Percentiles rank a stretch among this genome's conserved stretches.
Evolutionary conservation across 2,888 invertebrate genomes (phyloP).

Genomic region (Harpalus rubripes): DNA sequence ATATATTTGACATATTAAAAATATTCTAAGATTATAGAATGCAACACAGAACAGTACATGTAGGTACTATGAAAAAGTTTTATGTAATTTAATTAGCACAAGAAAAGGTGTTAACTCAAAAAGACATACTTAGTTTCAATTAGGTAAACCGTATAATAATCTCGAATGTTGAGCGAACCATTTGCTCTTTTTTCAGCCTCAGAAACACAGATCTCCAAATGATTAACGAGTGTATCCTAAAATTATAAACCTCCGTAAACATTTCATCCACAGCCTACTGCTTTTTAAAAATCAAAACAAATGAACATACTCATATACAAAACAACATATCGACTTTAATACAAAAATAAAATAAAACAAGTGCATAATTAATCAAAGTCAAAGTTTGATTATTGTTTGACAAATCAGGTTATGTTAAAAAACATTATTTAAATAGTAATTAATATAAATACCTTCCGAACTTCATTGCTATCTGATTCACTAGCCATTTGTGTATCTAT

Average conservation of each 20-base stretch:
- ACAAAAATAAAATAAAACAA: neutral
- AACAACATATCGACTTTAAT: neutral
- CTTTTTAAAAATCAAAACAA: neutral
- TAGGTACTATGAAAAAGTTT: conserved; percentile 58
- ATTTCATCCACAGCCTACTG: too few species aligned
- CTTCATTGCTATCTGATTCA: conserved; percentile 60
- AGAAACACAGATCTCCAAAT: conserved; percentile 86
- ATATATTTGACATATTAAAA: conserved; percentile 67
- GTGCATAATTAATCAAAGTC: neutral
- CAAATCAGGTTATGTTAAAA: conserved; percentile 60
- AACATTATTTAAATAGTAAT: conserved; percentile 6
- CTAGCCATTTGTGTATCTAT: conserved; percentile 61
- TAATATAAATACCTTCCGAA: conserved; percentile 59
- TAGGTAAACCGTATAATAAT: conserved; percentile 88
- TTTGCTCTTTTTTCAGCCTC: conserved; percentile 89
- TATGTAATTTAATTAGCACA: conserved; percentile 65
- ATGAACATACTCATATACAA: neutral
- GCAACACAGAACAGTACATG: conserved; percentile 60
- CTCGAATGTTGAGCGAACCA: conserved; percentile 86
- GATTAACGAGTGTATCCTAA: conserved; percentile 84
- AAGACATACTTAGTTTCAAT: conserved; percentile 86
- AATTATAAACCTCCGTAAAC: conserved; percentile 68
- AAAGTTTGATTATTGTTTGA: conserved; percentile 10
- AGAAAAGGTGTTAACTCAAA: conserved; percentile 67
- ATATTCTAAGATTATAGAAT: conserved; percentile 64